These are phyloP conservation scores for Apodemus speciosus DNA, from an alignment of 2,113 vertebrate genomes.

Conservation along the genomic window DNA sequence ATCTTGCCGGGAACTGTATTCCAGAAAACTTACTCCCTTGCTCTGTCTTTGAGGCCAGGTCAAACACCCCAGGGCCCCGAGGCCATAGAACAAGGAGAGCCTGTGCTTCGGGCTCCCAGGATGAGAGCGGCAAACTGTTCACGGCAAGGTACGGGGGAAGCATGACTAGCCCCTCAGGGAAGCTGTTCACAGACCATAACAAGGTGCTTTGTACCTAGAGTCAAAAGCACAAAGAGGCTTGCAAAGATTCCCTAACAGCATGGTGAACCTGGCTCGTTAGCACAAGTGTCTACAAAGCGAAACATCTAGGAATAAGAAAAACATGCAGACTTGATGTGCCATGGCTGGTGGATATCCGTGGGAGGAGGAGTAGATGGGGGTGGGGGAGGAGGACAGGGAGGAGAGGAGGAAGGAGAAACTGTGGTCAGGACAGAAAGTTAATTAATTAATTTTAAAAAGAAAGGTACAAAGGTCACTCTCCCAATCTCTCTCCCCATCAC, in stretches of 20 bases:
- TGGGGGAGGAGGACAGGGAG: neutral
- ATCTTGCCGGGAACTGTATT: neutral
- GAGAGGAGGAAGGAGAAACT: neutral
- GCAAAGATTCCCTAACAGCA: neutral
- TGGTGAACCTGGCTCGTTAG: neutral
- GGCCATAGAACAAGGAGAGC: neutral
- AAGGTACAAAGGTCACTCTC: neutral
- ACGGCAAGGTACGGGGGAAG: neutral
- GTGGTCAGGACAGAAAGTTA: neutral
- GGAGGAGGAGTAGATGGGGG: neutral
- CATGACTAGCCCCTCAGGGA: conserved; percentile 26
- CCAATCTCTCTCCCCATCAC: neutral
- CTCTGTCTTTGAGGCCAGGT: neutral
- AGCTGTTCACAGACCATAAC: neutral
- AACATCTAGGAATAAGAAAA: neutral
- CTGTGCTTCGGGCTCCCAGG: neutral
- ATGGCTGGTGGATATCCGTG: neutral
- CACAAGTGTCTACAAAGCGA: neutral
- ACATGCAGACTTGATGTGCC: too few species aligned
- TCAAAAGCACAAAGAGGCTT: neutral
- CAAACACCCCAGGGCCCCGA: neutral
- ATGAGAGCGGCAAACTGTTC: neutral
- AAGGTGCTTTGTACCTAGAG: neutral
- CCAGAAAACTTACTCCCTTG: neutral
- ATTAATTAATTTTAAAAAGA: neutral